Conservation (phyloP, 2,797 vertebrate genomes). For the Eptatretus atami region DNA sequence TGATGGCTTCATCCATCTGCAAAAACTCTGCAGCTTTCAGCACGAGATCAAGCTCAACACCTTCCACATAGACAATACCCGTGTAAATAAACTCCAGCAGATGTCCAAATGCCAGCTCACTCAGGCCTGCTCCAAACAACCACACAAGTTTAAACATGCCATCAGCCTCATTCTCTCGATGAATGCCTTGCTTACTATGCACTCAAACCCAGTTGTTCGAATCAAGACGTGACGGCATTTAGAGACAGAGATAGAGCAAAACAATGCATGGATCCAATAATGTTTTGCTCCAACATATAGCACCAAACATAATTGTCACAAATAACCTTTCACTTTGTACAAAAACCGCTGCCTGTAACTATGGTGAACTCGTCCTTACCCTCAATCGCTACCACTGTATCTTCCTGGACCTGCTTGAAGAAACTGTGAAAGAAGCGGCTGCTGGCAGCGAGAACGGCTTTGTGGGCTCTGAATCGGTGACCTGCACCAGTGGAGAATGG, state of each 20-base stretch:
- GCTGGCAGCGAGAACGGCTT: conserved; percentile 83
- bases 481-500: conserved; percentile 17
- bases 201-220: too few species aligned
- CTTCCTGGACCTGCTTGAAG: conserved; percentile 85
- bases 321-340: background rate
- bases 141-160: too few species aligned
- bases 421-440: conserved; percentile 95
- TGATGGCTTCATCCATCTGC: conserved; percentile 93
- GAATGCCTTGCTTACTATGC: too few species aligned
- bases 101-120: conserved; percentile 65
- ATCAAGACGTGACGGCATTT: too few species aligned
- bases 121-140: conserved; percentile 30
- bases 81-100: conserved; percentile 96
- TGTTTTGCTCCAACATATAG: too few species aligned
- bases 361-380: conserved; percentile 24
- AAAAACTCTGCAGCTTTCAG: conserved; percentile 95
- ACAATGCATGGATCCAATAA: too few species aligned
- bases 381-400: conserved; percentile 91
- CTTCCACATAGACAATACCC: conserved; percentile 44
- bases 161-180: too few species aligned
- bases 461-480: conserved; percentile 89
- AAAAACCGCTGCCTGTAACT: background rate
- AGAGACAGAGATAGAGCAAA: too few species aligned
- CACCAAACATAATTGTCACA: too few species aligned
- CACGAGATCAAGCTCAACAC: conserved; percentile 38